Base-by-base conservation (phyloP, 2,888 invertebrate genomes). In the Bombyx huttoni region DNA sequence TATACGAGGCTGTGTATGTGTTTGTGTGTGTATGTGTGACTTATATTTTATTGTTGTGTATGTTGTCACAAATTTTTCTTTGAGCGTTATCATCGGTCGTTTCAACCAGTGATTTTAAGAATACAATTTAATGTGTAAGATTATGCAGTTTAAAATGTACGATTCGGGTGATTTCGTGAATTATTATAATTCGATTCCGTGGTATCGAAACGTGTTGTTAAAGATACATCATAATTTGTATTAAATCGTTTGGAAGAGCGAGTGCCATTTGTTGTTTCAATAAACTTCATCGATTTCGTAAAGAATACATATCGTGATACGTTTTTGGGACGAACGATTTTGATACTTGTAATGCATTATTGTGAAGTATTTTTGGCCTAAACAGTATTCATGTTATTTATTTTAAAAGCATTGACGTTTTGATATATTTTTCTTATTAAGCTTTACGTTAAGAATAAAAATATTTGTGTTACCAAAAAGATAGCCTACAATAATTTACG, bases 1-100 rank as follows among this genome's bases (percentile, higher is more conserved):
- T 59, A 58, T 51, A 54, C 58, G 62, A 54, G 67, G 64, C 67
- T 68, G 67, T 67, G 65, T 64, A 59, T 56, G 59, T 60, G 59
- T 24, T n/a, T n/a, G 24, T 24, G 24, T 24, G 24, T 24, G 24
- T 24, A 24, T 24, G 24, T 40, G 40, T 40, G 40, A 40, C 40
- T 40, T 40, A 40, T 40, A 58, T 58, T 57, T 58, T 53, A 54
- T 53, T 55, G 55, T 47, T 51, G 49, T 54, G 52, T 53, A 56
- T 54, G 53, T 34, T 48, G 34, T 52, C 40, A 40, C 40, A 40
- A 40, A 40, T 8, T 40, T 40, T 40, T 40, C 40, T 8, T 40
- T 12, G 12, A 12, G 8, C 40, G 12, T 40, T 40, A 24, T 40
- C 40, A 12, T 35, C 35, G 9, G 35, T 35, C 35, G 9, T 40